Conservation (phyloP, 2,797 vertebrate genomes). For the Macropodus opercularis region DNA sequence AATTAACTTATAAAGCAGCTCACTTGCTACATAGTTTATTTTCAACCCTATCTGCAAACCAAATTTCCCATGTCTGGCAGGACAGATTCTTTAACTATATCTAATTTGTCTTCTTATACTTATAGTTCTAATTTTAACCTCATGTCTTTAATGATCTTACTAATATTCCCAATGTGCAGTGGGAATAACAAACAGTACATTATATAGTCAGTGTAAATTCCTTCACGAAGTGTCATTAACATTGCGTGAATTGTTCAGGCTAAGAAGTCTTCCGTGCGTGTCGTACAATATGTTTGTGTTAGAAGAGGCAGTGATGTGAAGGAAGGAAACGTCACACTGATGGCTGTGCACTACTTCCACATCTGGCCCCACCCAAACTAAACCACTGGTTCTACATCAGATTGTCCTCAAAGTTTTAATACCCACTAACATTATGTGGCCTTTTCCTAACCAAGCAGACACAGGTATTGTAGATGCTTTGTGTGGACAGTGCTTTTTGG, state of each 20-base stretch:
- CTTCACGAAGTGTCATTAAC: constrained; percentile 1
- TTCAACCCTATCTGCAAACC: constrained; percentile 3
- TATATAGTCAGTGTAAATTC: constrained; percentile 3
- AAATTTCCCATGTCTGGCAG: constrained; percentile 7
- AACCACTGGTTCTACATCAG: background rate
- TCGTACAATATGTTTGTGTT: background rate
- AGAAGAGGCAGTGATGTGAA: background rate
- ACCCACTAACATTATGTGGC: background rate
- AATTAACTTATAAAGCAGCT: constrained; percentile 17
- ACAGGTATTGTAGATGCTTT: too few relatives aligned
- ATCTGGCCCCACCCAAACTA: background rate
- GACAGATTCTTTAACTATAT: background rate
- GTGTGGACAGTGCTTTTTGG: too few relatives aligned
- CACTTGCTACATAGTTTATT: constrained; percentile 16
- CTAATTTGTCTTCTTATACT: background rate
- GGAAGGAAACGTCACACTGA: too few relatives aligned
- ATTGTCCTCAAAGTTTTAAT: background rate
- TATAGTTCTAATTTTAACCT: background rate
- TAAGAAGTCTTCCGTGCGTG: background rate
- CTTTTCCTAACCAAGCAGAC: too few relatives aligned
- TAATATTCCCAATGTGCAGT: background rate
- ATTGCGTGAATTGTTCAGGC: constrained; percentile 4
- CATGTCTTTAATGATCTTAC: background rate
- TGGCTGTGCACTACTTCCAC: too few relatives aligned
- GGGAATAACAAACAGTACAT: background rate